A percentile compares a stretch with the other conserved stretches of the same genome.
These are phyloP conservation scores for Marcusenius ussheri DNA, from an alignment of 2,113 vertebrate genomes.

Conservation along the genomic window DNA sequence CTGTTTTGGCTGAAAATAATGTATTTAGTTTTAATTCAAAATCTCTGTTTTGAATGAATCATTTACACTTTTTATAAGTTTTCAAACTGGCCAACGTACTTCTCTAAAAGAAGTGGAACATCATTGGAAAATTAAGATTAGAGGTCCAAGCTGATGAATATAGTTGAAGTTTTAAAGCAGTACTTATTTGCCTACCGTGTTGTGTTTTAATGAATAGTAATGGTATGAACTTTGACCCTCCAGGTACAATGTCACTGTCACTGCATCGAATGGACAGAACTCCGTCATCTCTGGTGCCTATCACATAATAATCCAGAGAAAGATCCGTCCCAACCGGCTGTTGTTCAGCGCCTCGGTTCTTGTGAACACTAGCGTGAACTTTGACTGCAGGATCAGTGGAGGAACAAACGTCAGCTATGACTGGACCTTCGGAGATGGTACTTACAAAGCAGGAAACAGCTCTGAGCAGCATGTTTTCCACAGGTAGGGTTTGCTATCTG, in stretches of 20 bases:
- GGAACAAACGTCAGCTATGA: conserved; percentile 58
- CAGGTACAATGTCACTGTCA: conserved; percentile 61
- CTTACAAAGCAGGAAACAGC: conserved; percentile 39
- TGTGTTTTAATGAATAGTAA: not conserved
- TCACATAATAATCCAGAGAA: conserved; percentile 55
- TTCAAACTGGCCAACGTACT: not conserved
- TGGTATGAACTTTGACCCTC: not conserved
- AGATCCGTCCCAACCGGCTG: conserved; percentile 59
- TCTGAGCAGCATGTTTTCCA: conserved; percentile 53
- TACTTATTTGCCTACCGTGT: not conserved
- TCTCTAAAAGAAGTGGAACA: not conserved
- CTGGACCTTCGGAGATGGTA: conserved; percentile 73
- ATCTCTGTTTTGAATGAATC: not conserved
- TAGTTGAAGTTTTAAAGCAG: not conserved
- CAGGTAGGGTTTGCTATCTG: conserved; percentile 42
- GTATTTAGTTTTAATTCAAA: not conserved
- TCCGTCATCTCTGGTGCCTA: conserved; percentile 49
- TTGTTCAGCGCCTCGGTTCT: conserved; percentile 53
- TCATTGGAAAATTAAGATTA: not conserved
- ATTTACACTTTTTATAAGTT: not conserved
- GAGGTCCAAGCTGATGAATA: not conserved
- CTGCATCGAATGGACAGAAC: conserved; percentile 32
- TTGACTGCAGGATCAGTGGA: conserved; percentile 60
- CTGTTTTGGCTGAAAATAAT: not conserved
- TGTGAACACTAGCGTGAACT: conserved; percentile 47